Conservation (phyloP, 53 echinoderm and acorn worm genomes). For the Hippasteria phrygiana region DNA sequence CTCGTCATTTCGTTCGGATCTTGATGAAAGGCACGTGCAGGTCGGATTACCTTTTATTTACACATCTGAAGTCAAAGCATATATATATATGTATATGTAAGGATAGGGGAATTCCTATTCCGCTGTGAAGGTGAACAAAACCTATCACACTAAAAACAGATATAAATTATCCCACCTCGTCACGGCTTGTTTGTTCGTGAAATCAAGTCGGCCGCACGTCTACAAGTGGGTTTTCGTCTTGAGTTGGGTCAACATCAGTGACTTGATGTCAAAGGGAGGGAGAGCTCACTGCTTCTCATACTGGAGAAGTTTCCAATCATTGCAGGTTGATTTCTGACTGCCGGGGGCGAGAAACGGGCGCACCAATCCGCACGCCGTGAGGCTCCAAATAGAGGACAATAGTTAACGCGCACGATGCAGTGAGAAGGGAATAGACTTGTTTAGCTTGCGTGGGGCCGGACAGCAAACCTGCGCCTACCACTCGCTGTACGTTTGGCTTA, state of each 20-base stretch:
- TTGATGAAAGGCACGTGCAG: conserved; percentile 9
- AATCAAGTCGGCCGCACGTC: not conserved
- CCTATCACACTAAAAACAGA: not conserved
- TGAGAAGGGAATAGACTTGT: not conserved
- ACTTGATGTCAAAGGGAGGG: not conserved
- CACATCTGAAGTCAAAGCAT: conserved; percentile 5
- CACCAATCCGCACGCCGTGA: not conserved
- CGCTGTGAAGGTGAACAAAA: not conserved
- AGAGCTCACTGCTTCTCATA: not conserved
- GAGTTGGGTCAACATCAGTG: not conserved
- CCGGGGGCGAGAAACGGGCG: not conserved
- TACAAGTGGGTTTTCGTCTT: not conserved
- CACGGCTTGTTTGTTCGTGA: not conserved
- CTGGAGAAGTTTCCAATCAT: not conserved
- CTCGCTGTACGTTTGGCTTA: conserved; percentile 26
- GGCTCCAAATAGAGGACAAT: conserved; percentile 22
- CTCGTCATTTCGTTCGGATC: not conserved
- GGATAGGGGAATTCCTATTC: not conserved
- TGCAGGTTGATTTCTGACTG: not conserved
- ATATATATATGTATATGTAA: not conserved
- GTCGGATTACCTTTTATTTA: not conserved
- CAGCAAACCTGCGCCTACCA: not conserved
- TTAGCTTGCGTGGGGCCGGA: conserved; percentile 11
- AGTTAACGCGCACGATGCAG: not conserved
- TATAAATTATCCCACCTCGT: not conserved